A percentile compares a stretch with the other conserved stretches of the same genome.
Evolutionary conservation across 2,888 invertebrate species (phyloP).

Genomic region (Corbicula japonica): DNA sequence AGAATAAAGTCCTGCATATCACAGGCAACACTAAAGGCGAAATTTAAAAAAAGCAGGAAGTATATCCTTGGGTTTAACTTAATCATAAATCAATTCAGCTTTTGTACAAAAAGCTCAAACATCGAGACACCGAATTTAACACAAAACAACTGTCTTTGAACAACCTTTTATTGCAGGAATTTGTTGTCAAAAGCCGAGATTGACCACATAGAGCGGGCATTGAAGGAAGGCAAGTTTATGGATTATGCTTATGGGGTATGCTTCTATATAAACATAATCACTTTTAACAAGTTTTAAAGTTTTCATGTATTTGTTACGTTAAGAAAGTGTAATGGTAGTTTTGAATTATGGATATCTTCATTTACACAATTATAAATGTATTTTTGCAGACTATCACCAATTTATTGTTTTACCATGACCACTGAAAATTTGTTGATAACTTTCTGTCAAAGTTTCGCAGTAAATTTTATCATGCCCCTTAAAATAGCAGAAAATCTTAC

Average conservation of each 20-base stretch:
- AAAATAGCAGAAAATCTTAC: no score
- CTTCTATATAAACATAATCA: neutral
- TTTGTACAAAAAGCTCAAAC: neutral
- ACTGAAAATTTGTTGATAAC: no score
- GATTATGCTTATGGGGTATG: slow-evolving; percentile 46
- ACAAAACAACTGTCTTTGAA: neutral
- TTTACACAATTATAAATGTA: no score
- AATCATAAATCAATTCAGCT: neutral
- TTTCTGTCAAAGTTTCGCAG: no score
- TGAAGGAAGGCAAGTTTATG: slow-evolving; percentile 29
- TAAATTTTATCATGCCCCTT: no score
- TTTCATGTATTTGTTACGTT: no score
- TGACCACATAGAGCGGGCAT: slow-evolving; percentile 31
- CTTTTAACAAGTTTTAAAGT: neutral
- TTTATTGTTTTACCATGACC: no score
- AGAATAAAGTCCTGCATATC: neutral
- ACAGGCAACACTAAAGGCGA: neutral
- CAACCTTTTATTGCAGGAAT: slow-evolving; percentile 39
- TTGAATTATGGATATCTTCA: no score
- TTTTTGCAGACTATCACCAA: no score
- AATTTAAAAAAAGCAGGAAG: no score
- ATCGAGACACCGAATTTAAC: neutral
- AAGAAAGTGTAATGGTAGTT: no score
- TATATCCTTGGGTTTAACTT: neutral
- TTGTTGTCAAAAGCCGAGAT: slow-evolving; percentile 64